phyloP scores from a whole-genome alignment of 2,113 vertebrate genomes.

The Silurus glanis region DNA sequence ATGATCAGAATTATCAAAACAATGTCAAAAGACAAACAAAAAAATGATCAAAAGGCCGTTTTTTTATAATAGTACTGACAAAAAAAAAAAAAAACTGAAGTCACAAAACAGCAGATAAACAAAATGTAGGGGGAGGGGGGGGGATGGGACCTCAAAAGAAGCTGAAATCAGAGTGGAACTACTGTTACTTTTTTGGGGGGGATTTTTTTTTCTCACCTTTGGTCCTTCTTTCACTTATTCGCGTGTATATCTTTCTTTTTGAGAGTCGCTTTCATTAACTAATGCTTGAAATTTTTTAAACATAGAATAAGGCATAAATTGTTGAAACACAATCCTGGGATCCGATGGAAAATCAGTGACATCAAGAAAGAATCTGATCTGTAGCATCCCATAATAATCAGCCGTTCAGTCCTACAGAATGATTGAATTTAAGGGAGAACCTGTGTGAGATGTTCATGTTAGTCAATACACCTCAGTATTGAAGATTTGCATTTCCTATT shows the following conservation, averaged over 20 bases:
- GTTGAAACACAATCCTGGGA: neutral
- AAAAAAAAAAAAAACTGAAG: slow-evolving; percentile 75
- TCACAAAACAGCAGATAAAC: slow-evolving; percentile 76
- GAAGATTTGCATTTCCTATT: neutral
- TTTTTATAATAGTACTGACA: slow-evolving; percentile 64
- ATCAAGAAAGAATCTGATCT: neutral
- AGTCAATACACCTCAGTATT: neutral
- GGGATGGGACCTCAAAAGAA: neutral
- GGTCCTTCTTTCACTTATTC: slow-evolving; percentile 79
- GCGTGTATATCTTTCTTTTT: slow-evolving; percentile 13
- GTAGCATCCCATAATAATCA: slow-evolving; percentile 2
- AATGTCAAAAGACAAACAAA: slow-evolving; percentile 81
- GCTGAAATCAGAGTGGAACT: slow-evolving; percentile 39
- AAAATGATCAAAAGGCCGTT: slow-evolving; percentile 62
- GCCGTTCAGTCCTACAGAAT: neutral
- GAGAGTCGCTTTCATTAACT: slow-evolving; percentile 48
- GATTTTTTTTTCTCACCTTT: slow-evolving; percentile 75
- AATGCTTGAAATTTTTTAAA: slow-evolving; percentile 12
- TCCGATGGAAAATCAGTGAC: neutral
- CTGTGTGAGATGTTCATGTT: neutral
- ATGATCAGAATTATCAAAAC: slow-evolving; percentile 88
- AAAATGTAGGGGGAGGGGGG: slow-evolving; percentile 59
- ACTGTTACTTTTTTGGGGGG: neutral
- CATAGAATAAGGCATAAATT: neutral
- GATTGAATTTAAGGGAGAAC: neutral